Percentiles rank a stretch among this genome's conserved stretches.
These are phyloP conservation scores for Calonectris borealis DNA, from an alignment of 2,113 vertebrate species.

Conservation along the genomic window DNA sequence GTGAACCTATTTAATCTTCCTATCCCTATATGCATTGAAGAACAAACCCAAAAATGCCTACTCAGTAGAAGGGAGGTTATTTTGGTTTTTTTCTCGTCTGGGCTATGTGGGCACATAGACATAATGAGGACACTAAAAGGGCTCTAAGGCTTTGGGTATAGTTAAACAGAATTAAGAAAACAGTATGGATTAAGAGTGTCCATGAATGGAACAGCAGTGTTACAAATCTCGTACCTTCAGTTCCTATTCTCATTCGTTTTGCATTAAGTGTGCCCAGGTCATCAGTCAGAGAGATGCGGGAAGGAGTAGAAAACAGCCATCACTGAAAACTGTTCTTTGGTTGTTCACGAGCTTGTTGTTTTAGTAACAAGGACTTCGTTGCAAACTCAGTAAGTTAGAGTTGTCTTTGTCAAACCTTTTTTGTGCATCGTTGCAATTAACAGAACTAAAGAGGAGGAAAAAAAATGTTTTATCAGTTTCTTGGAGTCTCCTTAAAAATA, in stretches of 20 bases:
- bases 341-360: neutral
- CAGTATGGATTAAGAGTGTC: neutral
- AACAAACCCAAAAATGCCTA: neutral
- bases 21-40: neutral
- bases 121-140: neutral
- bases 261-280: neutral
- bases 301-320: neutral
- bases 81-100: neutral
- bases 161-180: neutral
- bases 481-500: neutral
- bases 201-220: neutral
- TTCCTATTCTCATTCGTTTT: neutral
- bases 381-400: neutral
- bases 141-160: neutral
- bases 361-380: neutral
- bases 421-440: neutral
- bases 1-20: neutral
- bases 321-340: neutral
- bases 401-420: neutral
- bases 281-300: neutral
- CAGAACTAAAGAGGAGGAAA: neutral
- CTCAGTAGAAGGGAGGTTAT: neutral
- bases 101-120: neutral
- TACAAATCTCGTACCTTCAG: neutral
- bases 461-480: neutral